Conservation (phyloP, 2,113 vertebrate species). For the Antigone vipio region DNA sequence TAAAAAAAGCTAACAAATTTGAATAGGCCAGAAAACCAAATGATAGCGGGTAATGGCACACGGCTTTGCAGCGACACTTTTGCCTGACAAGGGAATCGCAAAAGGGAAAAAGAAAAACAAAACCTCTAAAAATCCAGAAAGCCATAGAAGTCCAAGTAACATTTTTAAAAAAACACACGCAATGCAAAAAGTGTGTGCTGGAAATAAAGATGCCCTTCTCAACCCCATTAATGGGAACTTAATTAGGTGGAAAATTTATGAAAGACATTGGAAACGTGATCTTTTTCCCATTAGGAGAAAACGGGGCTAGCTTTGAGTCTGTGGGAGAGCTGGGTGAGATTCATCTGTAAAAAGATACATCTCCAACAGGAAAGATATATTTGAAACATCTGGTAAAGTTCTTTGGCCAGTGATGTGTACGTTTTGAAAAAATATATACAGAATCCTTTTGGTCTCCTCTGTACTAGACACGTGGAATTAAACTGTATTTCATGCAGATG, state of each 20-base stretch:
- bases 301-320: not conserved
- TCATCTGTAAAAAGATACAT: not conserved
- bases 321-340: constrained; percentile 2
- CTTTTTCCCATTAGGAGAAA: not conserved
- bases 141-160: not conserved
- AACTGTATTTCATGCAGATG: not conserved
- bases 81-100: not conserved
- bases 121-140: not conserved
- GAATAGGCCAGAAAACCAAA: not conserved
- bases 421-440: not conserved
- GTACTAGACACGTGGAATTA: not conserved
- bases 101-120: not conserved
- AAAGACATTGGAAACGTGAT: not conserved
- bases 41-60: not conserved
- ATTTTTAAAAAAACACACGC: not conserved
- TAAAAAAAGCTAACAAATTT: not conserved
- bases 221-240: not conserved
- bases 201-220: not conserved
- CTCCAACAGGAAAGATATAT: constrained; percentile 22
- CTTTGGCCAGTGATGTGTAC: not conserved
- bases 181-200: not conserved
- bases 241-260: not conserved
- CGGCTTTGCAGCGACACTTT: not conserved
- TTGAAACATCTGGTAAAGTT: constrained; percentile 36
- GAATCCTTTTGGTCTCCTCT: not conserved